Percentiles rank a stretch among this genome's conserved stretches.
Evolutionary conservation across 2,888 invertebrate genomes (phyloP).

Genomic region (Acronicta psi): DNA sequence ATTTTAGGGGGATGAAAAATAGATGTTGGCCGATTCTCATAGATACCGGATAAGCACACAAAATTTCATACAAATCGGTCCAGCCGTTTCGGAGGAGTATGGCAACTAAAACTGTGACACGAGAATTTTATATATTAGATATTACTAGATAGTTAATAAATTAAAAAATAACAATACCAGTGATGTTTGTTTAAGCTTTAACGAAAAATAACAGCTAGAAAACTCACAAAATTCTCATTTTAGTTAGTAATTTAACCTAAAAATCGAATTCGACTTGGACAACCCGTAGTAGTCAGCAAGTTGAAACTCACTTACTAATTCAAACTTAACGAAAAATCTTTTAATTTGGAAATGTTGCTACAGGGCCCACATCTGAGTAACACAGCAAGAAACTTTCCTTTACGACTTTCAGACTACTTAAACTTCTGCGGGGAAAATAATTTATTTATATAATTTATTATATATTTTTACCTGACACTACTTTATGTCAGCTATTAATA

Average conservation of each 20-base stretch:
- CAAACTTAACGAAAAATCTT: slow-evolving; percentile 73
- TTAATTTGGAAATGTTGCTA: slow-evolving; percentile 71
- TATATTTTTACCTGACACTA: slow-evolving; percentile 47
- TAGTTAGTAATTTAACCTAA: neutral
- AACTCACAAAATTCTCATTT: slow-evolving; percentile 27
- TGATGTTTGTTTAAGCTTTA: no score
- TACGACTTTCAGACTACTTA: slow-evolving; percentile 48
- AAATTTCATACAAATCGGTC: no score
- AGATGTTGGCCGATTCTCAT: no score
- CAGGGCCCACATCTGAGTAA: slow-evolving; percentile 44
- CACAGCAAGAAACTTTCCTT: slow-evolving; percentile 46
- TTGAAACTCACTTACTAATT: slow-evolving; percentile 61
- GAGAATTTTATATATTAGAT: no score
- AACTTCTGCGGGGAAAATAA: slow-evolving; percentile 58
- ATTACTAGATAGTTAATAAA: no score
- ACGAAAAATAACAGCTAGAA: no score
- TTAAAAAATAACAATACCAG: no score
- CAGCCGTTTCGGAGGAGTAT: no score
- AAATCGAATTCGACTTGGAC: neutral
- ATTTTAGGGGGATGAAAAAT: no score
- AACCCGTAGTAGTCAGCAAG: slow-evolving; percentile 29
- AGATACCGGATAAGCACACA: no score
- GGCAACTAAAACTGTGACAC: no score
- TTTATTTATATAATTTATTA: no score
- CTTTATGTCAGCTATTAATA: slow-evolving; percentile 45